Percentiles rank a stretch among this genome's conserved stretches.
Conservation (phyloP, 2,888 invertebrate genomes). For the Drosophila tripunctata region DNA sequence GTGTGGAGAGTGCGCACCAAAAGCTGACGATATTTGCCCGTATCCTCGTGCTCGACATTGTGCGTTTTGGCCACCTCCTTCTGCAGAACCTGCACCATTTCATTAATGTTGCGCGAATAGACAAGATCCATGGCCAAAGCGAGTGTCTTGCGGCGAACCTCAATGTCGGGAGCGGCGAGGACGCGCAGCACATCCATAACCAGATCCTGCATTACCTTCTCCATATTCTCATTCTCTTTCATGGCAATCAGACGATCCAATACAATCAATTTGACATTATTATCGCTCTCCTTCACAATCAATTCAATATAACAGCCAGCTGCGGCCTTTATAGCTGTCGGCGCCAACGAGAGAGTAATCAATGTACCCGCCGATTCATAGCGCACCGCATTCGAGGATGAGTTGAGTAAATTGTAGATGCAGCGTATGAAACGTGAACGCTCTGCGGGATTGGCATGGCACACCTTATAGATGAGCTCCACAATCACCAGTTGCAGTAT, state of each 20-base stretch:
- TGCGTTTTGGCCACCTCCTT: constrained; percentile 96
- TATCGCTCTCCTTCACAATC: constrained; percentile 99
- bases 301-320: constrained; percentile 99
- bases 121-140: constrained; percentile 95
- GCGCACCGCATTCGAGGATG: constrained; percentile 97
- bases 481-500: constrained; percentile 99
- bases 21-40: constrained; percentile 97
- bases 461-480: constrained; percentile 99
- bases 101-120: constrained; percentile 95
- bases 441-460: constrained; percentile 97
- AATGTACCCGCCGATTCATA: constrained; percentile 99
- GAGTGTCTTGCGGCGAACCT: constrained; percentile 95
- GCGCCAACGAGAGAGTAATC: constrained; percentile 98
- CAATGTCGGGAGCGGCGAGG: constrained; percentile 95
- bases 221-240: constrained; percentile 92
- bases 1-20: constrained; percentile 97
- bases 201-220: constrained; percentile 92
- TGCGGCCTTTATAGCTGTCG: constrained; percentile 98
- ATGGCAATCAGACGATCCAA: constrained; percentile 95
- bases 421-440: constrained; percentile 98
- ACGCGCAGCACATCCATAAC: constrained; percentile 99
- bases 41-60: constrained; percentile 96
- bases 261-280: constrained; percentile 99
- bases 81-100: constrained; percentile 95
- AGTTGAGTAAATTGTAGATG: constrained; percentile 98